These are phyloP conservation scores for Miichthys miiuy DNA, from an alignment of 2,797 vertebrate species.

Conservation along the genomic window DNA sequence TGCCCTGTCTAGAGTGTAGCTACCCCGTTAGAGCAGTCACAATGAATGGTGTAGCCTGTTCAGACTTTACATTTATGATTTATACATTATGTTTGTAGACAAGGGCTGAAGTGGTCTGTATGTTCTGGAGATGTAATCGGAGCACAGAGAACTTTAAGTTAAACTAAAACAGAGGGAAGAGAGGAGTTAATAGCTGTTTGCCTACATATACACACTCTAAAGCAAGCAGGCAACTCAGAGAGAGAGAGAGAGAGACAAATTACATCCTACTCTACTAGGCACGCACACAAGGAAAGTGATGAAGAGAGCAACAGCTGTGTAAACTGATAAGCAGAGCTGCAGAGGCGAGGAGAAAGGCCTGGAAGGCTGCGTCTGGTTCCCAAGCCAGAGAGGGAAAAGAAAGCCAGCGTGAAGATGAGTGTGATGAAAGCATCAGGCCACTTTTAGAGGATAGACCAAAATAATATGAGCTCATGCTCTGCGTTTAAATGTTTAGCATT, in stretches of 20 bases:
- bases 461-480: slow-evolving; percentile 9
- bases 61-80: slow-evolving; percentile 20
- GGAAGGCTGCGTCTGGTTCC: slow-evolving; percentile 56
- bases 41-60: neutral
- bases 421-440: slow-evolving; percentile 54
- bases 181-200: slow-evolving; percentile 47
- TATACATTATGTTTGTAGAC: slow-evolving; percentile 12
- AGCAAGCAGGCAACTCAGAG: slow-evolving; percentile 40
- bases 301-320: slow-evolving; percentile 75
- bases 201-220: slow-evolving; percentile 37
- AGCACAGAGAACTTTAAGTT: slow-evolving; percentile 33
- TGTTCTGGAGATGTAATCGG: slow-evolving; percentile 20
- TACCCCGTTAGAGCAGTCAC: neutral
- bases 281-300: slow-evolving; percentile 41
- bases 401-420: slow-evolving; percentile 55
- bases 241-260: slow-evolving; percentile 23
- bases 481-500: slow-evolving; percentile 37
- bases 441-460: slow-evolving; percentile 31
- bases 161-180: slow-evolving; percentile 43
- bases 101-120: slow-evolving; percentile 7
- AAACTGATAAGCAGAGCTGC: slow-evolving; percentile 78
- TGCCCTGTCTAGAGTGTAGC: neutral
- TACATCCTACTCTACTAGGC: slow-evolving; percentile 40
- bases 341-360: slow-evolving; percentile 61
- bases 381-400: slow-evolving; percentile 47